A percentile compares a stretch with the other conserved stretches of the same genome.
Evolutionary conservation across 2,113 vertebrate species (phyloP).

Genomic region (Balaenoptera acutorostrata): DNA sequence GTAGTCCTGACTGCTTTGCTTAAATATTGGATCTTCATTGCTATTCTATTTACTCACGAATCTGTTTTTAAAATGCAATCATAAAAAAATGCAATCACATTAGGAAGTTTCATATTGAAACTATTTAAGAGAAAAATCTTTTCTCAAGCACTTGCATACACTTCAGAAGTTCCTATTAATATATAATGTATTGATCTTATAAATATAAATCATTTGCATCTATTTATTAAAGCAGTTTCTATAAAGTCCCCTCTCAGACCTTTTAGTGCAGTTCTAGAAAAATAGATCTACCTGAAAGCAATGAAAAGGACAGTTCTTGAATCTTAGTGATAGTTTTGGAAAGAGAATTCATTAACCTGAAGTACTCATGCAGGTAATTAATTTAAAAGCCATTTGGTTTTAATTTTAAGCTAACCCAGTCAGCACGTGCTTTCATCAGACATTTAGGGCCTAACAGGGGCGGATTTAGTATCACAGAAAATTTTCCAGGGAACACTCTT

Average conservation of each 20-base stretch:
- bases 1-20: neutral
- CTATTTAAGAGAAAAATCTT: slow-evolving; percentile 18
- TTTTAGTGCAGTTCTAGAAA: neutral
- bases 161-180: neutral
- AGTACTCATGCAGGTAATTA: neutral
- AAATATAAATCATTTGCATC: neutral
- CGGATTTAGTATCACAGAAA: neutral
- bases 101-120: slow-evolving; percentile 23
- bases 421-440: neutral
- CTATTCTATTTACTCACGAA: neutral
- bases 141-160: neutral
- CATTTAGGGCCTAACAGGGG: neutral
- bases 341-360: slow-evolving; percentile 33
- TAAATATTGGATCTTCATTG: neutral
- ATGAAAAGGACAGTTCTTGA: slow-evolving; percentile 13
- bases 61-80: neutral
- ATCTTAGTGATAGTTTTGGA: slow-evolving; percentile 32
- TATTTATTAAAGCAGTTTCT: slow-evolving; percentile 16
- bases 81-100: neutral
- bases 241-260: neutral
- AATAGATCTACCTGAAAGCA: neutral
- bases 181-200: slow-evolving; percentile 2
- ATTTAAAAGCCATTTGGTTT: slow-evolving; percentile 36
- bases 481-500: neutral
- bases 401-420: neutral